Evolutionary conservation across 2,888 invertebrate species (phyloP).

Genomic region (Congeria kusceri): DNA sequence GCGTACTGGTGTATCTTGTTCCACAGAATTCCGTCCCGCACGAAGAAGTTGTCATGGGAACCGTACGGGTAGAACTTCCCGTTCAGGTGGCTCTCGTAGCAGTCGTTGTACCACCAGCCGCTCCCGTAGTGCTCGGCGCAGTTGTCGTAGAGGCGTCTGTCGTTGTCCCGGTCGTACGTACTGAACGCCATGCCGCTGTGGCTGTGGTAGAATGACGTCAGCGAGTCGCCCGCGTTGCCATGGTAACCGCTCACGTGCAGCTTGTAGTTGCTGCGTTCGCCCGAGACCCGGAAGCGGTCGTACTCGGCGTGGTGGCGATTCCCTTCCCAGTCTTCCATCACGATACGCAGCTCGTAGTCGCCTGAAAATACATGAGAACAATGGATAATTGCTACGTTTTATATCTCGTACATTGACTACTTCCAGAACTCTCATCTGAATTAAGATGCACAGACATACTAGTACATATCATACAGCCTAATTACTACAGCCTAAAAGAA

Average conservation of each 20-base stretch:
- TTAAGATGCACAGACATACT: no score
- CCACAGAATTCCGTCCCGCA: slow-evolving; percentile 84
- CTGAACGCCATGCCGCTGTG: slow-evolving; percentile 97
- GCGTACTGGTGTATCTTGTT: slow-evolving; percentile 82
- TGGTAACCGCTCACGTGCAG: slow-evolving; percentile 91
- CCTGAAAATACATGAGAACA: slow-evolving; percentile 84
- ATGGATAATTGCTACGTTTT: no score
- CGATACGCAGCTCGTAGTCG: slow-evolving; percentile 93
- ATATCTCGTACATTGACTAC: no score
- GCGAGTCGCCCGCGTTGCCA: slow-evolving; percentile 95
- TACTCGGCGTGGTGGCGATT: slow-evolving; percentile 93
- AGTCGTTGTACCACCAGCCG: slow-evolving; percentile 85
- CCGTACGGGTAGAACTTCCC: slow-evolving; percentile 83
- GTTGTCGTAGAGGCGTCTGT: slow-evolving; percentile 87
- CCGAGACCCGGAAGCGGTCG: slow-evolving; percentile 90
- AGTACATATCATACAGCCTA: no score
- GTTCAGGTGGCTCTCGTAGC: slow-evolving; percentile 84
- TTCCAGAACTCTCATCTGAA: no score
- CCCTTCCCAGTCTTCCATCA: slow-evolving; percentile 94
- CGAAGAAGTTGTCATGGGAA: slow-evolving; percentile 82
- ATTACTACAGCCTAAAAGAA: no score
- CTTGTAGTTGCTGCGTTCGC: slow-evolving; percentile 90
- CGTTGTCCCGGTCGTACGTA: slow-evolving; percentile 94
- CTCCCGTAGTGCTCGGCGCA: slow-evolving; percentile 83
- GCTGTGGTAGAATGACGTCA: slow-evolving; percentile 89